These are phyloP conservation scores for Trichosurus vulpecula DNA, from an alignment of 2,797 vertebrate species.

Conservation along the genomic window DNA sequence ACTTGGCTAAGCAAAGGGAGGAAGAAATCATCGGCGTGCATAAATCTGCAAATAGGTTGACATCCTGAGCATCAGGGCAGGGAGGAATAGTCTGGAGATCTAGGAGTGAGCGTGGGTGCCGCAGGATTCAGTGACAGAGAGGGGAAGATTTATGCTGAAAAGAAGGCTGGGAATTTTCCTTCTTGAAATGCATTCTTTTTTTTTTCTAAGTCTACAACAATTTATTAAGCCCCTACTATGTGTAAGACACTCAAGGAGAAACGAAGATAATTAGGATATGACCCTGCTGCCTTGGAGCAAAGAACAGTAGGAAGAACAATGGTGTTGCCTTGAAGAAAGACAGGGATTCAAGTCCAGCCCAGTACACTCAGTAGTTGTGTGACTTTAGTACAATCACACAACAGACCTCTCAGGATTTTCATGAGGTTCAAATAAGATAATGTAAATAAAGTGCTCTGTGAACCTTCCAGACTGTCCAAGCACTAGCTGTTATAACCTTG, in stretches of 20 bases:
- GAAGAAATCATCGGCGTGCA: not conserved
- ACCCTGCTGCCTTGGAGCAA: not conserved
- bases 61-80: not conserved
- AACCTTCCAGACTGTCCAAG: not conserved
- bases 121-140: not conserved
- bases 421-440: not conserved
- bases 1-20: not conserved
- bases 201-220: not conserved
- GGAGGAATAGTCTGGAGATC: not conserved
- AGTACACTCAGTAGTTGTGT: not conserved
- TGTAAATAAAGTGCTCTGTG: not conserved
- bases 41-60: not conserved
- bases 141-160: not conserved
- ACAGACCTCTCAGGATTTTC: not conserved
- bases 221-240: not conserved
- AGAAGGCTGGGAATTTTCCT: not conserved
- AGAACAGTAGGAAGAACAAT: not conserved
- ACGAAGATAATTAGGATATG: not conserved
- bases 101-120: not conserved
- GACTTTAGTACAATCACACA: not conserved
- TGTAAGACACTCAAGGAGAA: not conserved
- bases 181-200: not conserved
- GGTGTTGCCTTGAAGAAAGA: not conserved
- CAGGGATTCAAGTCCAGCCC: not conserved
- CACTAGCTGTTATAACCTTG: not conserved